Conservation (phyloP, 1,140 invertebrate species). For the Megathymus violae region DNA sequence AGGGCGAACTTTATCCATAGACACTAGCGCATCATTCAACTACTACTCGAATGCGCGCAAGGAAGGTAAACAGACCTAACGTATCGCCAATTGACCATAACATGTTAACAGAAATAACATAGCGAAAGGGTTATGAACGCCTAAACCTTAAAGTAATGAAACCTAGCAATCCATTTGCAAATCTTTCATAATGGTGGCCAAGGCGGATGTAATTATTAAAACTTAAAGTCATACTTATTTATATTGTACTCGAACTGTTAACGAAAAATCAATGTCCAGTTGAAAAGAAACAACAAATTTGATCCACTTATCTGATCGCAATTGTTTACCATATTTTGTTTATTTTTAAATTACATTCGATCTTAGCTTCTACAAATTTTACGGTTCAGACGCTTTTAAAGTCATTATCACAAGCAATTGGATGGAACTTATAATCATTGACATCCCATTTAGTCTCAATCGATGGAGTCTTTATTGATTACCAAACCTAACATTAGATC, state of each 20-base stretch:
- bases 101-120: slow-evolving; percentile 76
- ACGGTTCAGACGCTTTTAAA: slow-evolving; percentile 21
- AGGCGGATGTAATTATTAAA: slow-evolving; percentile 26
- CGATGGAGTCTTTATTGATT: neutral
- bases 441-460: slow-evolving; percentile 19
- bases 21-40: slow-evolving; percentile 73
- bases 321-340: too few species aligned
- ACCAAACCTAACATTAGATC: neutral
- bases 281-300: too few species aligned
- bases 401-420: slow-evolving; percentile 16
- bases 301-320: too few species aligned
- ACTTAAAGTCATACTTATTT: too few species aligned
- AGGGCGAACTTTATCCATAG: slow-evolving; percentile 78
- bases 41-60: slow-evolving; percentile 80
- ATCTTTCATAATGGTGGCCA: slow-evolving; percentile 30
- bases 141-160: slow-evolving; percentile 65
- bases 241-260: too few species aligned
- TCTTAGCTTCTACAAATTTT: slow-evolving; percentile 6
- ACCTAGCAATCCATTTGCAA: slow-evolving; percentile 39
- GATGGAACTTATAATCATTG: slow-evolving; percentile 21
- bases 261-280: too few species aligned
- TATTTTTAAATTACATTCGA: slow-evolving; percentile 19
- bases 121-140: slow-evolving; percentile 71
- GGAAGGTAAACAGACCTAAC: slow-evolving; percentile 72
- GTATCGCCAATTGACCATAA: slow-evolving; percentile 70